phyloP scores from a whole-genome alignment of 1,140 invertebrate genomes.

The Phortica variegata region DNA sequence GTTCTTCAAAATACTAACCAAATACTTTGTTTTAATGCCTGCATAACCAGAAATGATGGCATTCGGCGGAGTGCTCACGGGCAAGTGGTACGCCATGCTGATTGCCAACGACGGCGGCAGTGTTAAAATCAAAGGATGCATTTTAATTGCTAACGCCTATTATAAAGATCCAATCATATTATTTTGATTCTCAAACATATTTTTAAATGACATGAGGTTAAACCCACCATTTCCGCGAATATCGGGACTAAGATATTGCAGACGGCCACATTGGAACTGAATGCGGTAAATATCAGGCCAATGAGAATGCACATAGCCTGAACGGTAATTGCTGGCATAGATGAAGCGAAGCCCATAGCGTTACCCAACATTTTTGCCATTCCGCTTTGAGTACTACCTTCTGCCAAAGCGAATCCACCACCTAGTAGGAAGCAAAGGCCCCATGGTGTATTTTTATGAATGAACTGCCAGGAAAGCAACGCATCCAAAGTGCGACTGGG shows the following conservation, averaged over 20 bases:
- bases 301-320: constrained; percentile 60
- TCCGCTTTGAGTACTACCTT: constrained; percentile 74
- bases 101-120: constrained; percentile 75
- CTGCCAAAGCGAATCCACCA: constrained; percentile 85
- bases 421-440: constrained; percentile 56
- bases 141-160: constrained; percentile 61
- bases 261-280: constrained; percentile 79
- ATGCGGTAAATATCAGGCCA: constrained; percentile 69
- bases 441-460: constrained; percentile 26
- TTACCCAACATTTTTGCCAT: constrained; percentile 73
- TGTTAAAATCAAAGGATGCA: constrained; percentile 84
- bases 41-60: constrained; percentile 83
- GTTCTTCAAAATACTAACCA: constrained; percentile 51
- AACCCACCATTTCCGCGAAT: constrained; percentile 68
- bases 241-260: constrained; percentile 80
- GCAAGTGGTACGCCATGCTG: constrained; percentile 70
- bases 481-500: constrained; percentile 27
- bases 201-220: not conserved
- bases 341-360: constrained; percentile 60
- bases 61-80: constrained; percentile 82
- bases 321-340: constrained; percentile 58
- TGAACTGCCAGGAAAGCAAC: constrained; percentile 29
- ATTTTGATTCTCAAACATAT: not conserved
- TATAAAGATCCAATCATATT: constrained; percentile 21
- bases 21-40: constrained; percentile 70